Percentiles rank a stretch among this genome's conserved stretches.
Evolutionary conservation across 2,797 vertebrate genomes (phyloP).

Genomic region (Halcyon badia): DNA sequence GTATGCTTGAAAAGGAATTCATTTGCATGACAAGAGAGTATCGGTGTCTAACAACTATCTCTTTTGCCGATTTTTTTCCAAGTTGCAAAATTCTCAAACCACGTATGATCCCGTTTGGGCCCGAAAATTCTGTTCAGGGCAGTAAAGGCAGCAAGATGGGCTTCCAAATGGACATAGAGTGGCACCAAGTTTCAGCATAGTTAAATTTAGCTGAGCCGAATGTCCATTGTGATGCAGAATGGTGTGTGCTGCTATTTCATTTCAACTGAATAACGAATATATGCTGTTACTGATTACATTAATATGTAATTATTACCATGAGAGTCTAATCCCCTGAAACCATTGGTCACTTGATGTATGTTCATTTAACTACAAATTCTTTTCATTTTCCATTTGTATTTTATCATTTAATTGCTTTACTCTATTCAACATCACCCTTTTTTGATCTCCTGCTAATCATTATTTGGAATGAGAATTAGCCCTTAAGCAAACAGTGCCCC

Average conservation of each 20-base stretch:
- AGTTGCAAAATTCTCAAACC: neutral
- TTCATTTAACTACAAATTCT: slow-evolving; percentile 36
- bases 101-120: neutral
- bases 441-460: slow-evolving; percentile 55
- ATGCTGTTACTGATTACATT: slow-evolving; percentile 5
- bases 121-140: neutral
- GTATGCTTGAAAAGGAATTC: neutral
- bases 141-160: neutral
- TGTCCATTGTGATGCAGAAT: neutral
- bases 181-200: neutral
- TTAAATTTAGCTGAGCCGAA: neutral
- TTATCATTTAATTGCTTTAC: slow-evolving; percentile 64
- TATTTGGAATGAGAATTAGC: slow-evolving; percentile 66
- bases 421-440: slow-evolving; percentile 15
- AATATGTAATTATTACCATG: slow-evolving; percentile 20
- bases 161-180: neutral
- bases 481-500: slow-evolving; percentile 49
- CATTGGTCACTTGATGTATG: slow-evolving; percentile 15
- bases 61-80: neutral
- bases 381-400: slow-evolving; percentile 41
- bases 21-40: neutral
- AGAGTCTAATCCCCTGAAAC: slow-evolving; percentile 20
- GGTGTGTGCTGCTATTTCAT: neutral
- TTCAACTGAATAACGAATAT: neutral
- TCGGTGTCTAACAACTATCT: neutral